phyloP scores from a whole-genome alignment of 2,888 invertebrate species.

The Drosophila neonasuta region DNA sequence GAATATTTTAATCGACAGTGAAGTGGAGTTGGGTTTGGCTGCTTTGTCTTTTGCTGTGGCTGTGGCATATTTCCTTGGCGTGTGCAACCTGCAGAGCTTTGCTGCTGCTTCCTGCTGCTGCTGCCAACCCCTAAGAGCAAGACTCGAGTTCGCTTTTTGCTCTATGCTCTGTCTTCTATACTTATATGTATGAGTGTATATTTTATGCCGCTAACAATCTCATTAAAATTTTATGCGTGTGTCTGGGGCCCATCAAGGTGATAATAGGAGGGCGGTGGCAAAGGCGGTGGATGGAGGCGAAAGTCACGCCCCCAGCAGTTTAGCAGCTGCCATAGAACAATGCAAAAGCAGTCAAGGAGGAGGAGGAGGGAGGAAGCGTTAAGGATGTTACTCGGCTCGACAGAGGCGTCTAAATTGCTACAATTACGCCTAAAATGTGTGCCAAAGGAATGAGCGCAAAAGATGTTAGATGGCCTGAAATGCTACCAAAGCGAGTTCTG shows the following conservation, averaged over 20 bases:
- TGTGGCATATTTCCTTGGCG: slow-evolving; percentile 47
- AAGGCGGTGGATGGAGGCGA: neutral
- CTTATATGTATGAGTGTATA: slow-evolving; percentile 53
- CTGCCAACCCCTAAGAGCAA: slow-evolving; percentile 26
- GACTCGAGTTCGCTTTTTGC: slow-evolving; percentile 24
- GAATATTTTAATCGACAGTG: slow-evolving; percentile 66
- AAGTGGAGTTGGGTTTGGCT: slow-evolving; percentile 3
- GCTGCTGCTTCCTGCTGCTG: slow-evolving; percentile 19
- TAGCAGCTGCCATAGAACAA: slow-evolving; percentile 29
- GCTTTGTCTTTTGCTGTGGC: slow-evolving; percentile 45
- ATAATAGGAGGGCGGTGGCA: slow-evolving; percentile 60
- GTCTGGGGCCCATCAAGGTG: slow-evolving; percentile 66
- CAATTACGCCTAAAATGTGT: slow-evolving; percentile 77
- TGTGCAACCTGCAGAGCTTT: slow-evolving; percentile 55
- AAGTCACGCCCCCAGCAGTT: slow-evolving; percentile 29
- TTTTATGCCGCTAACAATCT: slow-evolving; percentile 76
- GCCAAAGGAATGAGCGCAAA: slow-evolving; percentile 39
- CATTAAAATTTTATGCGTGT: slow-evolving; percentile 78
- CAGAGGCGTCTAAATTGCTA: slow-evolving; percentile 74
- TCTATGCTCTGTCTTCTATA: slow-evolving; percentile 26
- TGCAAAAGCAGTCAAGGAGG: neutral
- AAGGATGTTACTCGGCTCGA: slow-evolving; percentile 49
- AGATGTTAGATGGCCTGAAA: slow-evolving; percentile 1
- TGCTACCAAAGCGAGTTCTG: slow-evolving; percentile 9
- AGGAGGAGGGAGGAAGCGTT: slow-evolving; percentile 14